Conservation (phyloP, 2,888 invertebrate species). For the Drosophila histrio region DNA sequence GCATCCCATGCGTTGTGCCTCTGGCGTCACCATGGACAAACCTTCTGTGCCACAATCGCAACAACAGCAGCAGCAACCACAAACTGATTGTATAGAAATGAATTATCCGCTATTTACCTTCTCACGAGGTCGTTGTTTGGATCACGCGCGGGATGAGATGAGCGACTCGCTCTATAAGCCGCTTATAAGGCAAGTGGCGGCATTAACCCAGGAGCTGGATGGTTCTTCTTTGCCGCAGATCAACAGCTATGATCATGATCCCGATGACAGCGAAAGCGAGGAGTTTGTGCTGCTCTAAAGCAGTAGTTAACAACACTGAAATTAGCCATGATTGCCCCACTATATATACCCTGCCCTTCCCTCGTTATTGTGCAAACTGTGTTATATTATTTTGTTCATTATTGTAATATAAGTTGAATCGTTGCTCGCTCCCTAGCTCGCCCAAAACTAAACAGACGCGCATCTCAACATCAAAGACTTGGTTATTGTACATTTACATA, state of each 20-base stretch:
- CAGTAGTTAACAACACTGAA: background rate
- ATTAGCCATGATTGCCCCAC: constrained; percentile 18
- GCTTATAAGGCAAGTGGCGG: constrained; percentile 86
- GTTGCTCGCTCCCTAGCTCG: constrained; percentile 57
- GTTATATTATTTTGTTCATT: constrained; percentile 46
- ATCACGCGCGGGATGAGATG: constrained; percentile 82
- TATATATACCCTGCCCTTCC: background rate
- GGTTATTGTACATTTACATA: constrained; percentile 52
- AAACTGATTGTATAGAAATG: constrained; percentile 83
- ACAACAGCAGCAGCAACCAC: constrained; percentile 49
- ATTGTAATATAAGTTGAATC: constrained; percentile 27
- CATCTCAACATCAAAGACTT: constrained; percentile 80
- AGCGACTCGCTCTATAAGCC: constrained; percentile 85
- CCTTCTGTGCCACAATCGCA: constrained; percentile 24
- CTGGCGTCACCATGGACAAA: constrained; percentile 75
- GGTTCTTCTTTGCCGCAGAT: constrained; percentile 24
- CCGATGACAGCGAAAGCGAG: constrained; percentile 87
- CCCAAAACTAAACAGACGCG: constrained; percentile 56
- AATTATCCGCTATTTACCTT: constrained; percentile 93
- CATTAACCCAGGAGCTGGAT: constrained; percentile 86
- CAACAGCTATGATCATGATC: constrained; percentile 85
- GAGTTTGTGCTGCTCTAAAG: constrained; percentile 89
- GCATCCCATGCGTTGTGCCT: constrained; percentile 84
- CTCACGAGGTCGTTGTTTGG: constrained; percentile 89
- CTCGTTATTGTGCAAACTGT: constrained; percentile 50